Evolutionary conservation across 2,113 vertebrate species (phyloP).

Genomic region (Entomyzon cyanotis): DNA sequence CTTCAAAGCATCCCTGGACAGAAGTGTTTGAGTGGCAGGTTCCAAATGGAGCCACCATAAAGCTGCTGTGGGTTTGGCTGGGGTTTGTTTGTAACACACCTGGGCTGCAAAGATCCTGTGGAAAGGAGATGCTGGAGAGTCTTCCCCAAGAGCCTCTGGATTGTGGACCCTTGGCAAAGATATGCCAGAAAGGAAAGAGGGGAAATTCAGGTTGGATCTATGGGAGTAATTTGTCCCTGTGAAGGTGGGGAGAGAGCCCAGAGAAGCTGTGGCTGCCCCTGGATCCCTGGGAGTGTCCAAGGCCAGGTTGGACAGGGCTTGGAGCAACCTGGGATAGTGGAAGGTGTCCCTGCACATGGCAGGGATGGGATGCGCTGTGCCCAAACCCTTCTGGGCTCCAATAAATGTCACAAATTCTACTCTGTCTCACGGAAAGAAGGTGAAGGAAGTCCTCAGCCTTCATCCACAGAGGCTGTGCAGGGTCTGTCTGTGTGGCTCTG

Average conservation of each 20-base stretch:
- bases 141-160: background rate
- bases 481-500: background rate
- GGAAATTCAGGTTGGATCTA: background rate
- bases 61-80: background rate
- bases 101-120: background rate
- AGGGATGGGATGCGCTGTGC: background rate
- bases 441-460: background rate
- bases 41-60: rapidly evolving
- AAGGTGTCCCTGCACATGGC: background rate
- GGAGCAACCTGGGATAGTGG: background rate
- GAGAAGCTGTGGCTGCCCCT: background rate
- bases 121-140: background rate
- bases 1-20: background rate
- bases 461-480: background rate
- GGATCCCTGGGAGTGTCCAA: background rate
- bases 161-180: background rate
- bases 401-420: background rate
- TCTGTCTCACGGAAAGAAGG: background rate
- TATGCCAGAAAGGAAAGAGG: background rate
- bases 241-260: background rate
- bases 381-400: background rate
- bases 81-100: rapidly evolving
- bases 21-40: background rate
- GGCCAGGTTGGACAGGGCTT: background rate
- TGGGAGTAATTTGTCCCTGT: background rate